Evolutionary conservation across 2,888 invertebrate genomes (phyloP).

Genomic region (Tryphoninae sp.): DNA sequence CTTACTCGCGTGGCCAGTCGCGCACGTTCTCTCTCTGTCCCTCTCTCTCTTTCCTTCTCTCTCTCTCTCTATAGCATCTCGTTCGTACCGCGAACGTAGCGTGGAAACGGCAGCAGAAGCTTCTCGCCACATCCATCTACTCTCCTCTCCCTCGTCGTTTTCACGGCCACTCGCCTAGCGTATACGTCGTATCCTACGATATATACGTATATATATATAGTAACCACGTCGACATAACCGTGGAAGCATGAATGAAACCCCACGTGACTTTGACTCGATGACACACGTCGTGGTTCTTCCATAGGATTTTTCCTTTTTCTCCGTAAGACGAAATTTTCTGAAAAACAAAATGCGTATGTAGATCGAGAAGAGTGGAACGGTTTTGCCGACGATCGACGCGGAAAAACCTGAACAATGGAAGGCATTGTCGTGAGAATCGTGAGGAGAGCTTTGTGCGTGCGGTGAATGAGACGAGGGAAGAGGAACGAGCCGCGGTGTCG

Average conservation of each 20-base stretch:
- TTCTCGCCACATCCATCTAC: constrained; percentile 61
- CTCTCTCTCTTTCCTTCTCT: constrained; percentile 6
- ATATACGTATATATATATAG: constrained; percentile 64
- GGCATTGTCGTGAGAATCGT: constrained; percentile 46
- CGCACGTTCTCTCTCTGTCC: constrained; percentile 8
- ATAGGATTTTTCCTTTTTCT: no score
- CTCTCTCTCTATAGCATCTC: not conserved
- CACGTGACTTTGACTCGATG: constrained; percentile 70
- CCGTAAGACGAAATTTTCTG: no score
- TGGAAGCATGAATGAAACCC: constrained; percentile 75
- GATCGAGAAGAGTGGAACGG: not conserved
- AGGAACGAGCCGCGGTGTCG: constrained; percentile 50
- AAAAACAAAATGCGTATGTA: constrained; percentile 8
- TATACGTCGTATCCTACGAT: constrained; percentile 28
- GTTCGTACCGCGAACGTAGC: constrained; percentile 34
- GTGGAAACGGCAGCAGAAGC: constrained; percentile 51
- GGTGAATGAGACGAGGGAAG: constrained; percentile 15
- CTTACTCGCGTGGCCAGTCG: constrained; percentile 29
- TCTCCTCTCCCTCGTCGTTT: constrained; percentile 56
- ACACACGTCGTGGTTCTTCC: constrained; percentile 6
- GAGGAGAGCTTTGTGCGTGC: constrained; percentile 10
- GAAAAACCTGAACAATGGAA: constrained; percentile 40
- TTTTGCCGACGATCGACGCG: not conserved
- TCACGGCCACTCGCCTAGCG: constrained; percentile 56
- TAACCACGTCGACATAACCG: constrained; percentile 15